These are phyloP conservation scores for Resseliella maxima DNA, from an alignment of 2,888 invertebrate species.

Conservation along the genomic window DNA sequence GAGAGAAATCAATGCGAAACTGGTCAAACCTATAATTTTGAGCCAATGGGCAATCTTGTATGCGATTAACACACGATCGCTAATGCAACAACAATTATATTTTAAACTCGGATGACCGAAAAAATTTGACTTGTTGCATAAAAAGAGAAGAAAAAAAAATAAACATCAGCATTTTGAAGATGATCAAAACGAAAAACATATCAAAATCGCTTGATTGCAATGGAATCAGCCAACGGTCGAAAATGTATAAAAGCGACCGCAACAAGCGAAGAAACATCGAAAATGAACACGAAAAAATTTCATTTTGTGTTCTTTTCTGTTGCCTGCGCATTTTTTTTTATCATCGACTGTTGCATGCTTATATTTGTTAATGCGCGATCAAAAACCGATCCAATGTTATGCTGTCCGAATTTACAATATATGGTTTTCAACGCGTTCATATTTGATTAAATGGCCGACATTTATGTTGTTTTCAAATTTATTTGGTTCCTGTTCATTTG, in stretches of 20 bases:
- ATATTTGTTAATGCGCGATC: constrained; percentile 51
- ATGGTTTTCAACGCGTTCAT: background rate
- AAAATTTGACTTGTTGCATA: constrained; percentile 5
- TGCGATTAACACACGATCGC: constrained; percentile 53
- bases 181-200: constrained; percentile 5
- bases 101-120: constrained; percentile 43
- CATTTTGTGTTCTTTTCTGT: background rate
- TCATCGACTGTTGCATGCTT: background rate
- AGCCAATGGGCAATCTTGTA: constrained; percentile 67
- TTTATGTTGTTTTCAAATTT: background rate
- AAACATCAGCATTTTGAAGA: background rate
- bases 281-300: constrained; percentile 19
- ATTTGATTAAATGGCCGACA: constrained; percentile 52
- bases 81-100: constrained; percentile 39
- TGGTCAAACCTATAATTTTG: constrained; percentile 67
- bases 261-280: background rate
- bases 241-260: constrained; percentile 15
- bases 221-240: constrained; percentile 29
- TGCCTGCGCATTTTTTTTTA: background rate
- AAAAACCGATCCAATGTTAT: background rate
- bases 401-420: constrained; percentile 8
- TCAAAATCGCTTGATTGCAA: background rate
- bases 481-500: constrained; percentile 7
- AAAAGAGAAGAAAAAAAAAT: background rate
- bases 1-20: constrained; percentile 1